Evolutionary conservation across 2,113 vertebrate genomes (phyloP), one percentile per base, ranked within the genome.

Genomic region (Gavialis gangeticus): DNA sequence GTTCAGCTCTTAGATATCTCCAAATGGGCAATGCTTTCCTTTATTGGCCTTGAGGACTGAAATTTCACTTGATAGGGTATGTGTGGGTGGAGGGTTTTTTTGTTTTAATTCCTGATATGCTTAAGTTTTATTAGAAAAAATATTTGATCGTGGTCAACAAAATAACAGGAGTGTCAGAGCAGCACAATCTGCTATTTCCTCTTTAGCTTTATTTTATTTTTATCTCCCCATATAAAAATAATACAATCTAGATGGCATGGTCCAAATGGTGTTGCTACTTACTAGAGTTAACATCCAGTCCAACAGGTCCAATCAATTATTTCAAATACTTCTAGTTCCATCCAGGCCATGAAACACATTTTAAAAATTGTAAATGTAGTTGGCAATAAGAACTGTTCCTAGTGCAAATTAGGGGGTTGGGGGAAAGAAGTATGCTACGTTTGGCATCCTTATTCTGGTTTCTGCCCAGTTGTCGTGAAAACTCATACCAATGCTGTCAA

Each of bases 21-120:
- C 80, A 27, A 62, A 90, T 30, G 24, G 88, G 91, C 79, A 82
- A 60, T 83, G 54, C 60, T 84, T 88, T 88, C 24, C 69, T 37
- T 46, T 69, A 0, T 1, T 84, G 79, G 62, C 75, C 37, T 64
- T 60, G 64, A 54, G 30, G 64, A 90, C 37, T 63, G 46, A 75
- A 79, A 34, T 57, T 66, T 22, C 37, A 0, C 28, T 27, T 81
- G 15, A 18, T 14, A 27, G 28, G 10, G 28, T 0, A 0, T 64
- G 21, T 84, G 16, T 54, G 34, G 77, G 1, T 46, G 59, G 75
- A 84, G 25, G 73, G 57, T 63, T 75, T 64, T 22, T 15, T 62
- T 84, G 67, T 75, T 84, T 76, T 55, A 85, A 57, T 19, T 46
- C 4, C 13, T 30, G 78, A 58, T 58, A 85, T 28, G 46, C 22